A percentile compares a stretch with the other conserved stretches of the same genome.
These are phyloP conservation scores for Sesia bembeciformis DNA, from an alignment of 2,888 invertebrate species.

Conservation along the genomic window DNA sequence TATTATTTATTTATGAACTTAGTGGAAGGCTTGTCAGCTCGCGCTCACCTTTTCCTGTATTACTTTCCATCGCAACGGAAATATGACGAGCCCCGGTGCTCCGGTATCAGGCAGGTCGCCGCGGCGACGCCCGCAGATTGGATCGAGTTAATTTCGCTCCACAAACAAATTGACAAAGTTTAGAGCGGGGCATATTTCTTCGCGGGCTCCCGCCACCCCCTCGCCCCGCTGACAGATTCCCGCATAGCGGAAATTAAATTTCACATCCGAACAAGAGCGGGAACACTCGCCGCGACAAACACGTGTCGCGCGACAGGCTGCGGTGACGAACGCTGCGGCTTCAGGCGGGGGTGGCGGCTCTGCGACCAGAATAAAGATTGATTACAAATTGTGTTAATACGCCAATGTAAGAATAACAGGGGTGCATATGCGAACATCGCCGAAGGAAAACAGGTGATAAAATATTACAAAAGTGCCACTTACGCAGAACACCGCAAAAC, in stretches of 20 bases:
- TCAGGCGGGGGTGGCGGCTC: conserved; percentile 29
- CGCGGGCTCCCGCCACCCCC: conserved; percentile 31
- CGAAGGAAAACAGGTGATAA: not conserved
- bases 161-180: conserved; percentile 76
- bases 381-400: conserved; percentile 23
- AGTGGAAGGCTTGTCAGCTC: not conserved
- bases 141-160: conserved; percentile 74
- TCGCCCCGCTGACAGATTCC: conserved; percentile 55
- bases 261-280: conserved; percentile 71
- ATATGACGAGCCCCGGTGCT: conserved; percentile 38
- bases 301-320: conserved; percentile 37
- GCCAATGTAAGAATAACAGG: not conserved
- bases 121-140: conserved; percentile 59
- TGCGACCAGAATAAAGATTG: conserved; percentile 31
- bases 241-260: conserved; percentile 73
- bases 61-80: conserved; percentile 27
- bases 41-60: conserved; percentile 35
- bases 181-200: conserved; percentile 73
- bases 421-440: not conserved
- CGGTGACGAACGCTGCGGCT: conserved; percentile 13
- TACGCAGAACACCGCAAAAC: conserved; percentile 18
- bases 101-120: conserved; percentile 52
- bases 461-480: conserved; percentile 15
- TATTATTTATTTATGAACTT: conserved; percentile 5
- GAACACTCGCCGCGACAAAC: conserved; percentile 52